phyloP scores from a whole-genome alignment of 2,113 vertebrate species.

The Dryoscopus gambensis region DNA sequence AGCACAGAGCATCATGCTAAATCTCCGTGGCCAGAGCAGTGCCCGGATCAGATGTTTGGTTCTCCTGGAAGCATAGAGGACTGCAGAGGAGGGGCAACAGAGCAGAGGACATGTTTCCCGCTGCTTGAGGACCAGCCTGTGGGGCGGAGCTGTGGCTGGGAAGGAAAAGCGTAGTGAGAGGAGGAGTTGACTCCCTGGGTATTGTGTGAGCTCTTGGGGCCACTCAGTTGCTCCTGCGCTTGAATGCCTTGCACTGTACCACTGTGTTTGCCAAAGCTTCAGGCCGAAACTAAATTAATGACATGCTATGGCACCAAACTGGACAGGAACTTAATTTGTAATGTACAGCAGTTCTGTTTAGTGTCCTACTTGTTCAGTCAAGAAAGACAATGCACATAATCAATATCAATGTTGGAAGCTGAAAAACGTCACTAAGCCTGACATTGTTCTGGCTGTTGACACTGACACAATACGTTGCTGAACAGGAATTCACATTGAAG shows the following conservation, averaged over 20 bases:
- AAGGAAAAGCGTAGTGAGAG: accelerated
- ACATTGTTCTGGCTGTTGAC: not conserved
- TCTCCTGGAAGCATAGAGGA: not conserved
- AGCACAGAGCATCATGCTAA: not conserved
- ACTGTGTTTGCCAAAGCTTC: not conserved
- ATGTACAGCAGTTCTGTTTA: not conserved
- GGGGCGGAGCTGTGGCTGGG: accelerated
- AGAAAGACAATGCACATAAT: not conserved
- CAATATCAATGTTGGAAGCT: not conserved
- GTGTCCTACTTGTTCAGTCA: not conserved
- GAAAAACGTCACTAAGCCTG: not conserved
- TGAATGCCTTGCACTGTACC: not conserved
- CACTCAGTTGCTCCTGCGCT: not conserved
- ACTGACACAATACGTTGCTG: not conserved
- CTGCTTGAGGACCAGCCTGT: not conserved
- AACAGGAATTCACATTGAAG: not conserved
- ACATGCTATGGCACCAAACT: not conserved
- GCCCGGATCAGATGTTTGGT: accelerated
- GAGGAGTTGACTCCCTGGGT: not conserved
- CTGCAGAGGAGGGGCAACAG: not conserved
- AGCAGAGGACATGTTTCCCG: not conserved
- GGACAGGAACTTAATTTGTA: not conserved
- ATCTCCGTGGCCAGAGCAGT: accelerated
- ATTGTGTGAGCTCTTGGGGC: not conserved
- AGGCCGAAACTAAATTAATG: not conserved